A percentile compares a stretch with the other conserved stretches of the same genome.
Evolutionary conservation across 2,797 vertebrate genomes (phyloP).

Genomic region (Onychomys torridus): DNA sequence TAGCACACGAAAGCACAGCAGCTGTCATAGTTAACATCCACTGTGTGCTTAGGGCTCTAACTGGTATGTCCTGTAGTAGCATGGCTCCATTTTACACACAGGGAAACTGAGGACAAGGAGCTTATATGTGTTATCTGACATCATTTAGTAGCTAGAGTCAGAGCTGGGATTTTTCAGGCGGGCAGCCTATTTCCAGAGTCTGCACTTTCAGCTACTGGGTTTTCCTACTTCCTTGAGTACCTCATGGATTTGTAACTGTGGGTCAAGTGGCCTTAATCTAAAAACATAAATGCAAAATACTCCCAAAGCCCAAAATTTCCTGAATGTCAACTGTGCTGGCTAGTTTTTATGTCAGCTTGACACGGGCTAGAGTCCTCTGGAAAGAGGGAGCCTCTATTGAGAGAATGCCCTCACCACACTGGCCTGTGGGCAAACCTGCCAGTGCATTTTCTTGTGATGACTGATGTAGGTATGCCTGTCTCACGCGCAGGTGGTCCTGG

Average conservation of each 20-base stretch:
- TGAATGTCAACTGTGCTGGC: background rate
- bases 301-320: background rate
- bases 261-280: background rate
- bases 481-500: background rate
- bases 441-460: background rate
- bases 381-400: background rate
- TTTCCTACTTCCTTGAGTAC: background rate
- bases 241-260: background rate
- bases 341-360: background rate
- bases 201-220: background rate
- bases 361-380: background rate
- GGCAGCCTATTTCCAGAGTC: background rate
- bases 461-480: background rate
- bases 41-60: background rate
- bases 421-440: background rate
- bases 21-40: background rate
- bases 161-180: background rate
- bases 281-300: background rate
- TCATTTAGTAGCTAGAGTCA: background rate
- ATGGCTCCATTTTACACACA: background rate
- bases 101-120: background rate
- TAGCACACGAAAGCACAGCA: background rate
- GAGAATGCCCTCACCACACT: background rate
- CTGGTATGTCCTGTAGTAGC: constrained; percentile 3
- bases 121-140: background rate